A percentile compares a stretch with the other conserved stretches of the same genome.
Evolutionary conservation across 2,797 vertebrate genomes (phyloP).

Genomic region (Threskiornis aethiopicus): DNA sequence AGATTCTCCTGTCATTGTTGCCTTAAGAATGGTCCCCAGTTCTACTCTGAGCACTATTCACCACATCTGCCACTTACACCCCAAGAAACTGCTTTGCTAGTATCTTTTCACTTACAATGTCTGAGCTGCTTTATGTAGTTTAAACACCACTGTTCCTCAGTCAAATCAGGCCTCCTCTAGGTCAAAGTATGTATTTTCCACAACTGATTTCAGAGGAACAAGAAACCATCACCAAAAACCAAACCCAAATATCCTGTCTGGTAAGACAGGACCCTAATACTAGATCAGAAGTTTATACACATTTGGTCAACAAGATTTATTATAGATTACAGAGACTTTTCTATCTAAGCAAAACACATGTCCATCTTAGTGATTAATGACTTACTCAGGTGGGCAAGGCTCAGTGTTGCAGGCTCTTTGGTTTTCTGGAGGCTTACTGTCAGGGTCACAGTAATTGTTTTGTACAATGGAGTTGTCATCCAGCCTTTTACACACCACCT

Average conservation of each 20-base stretch:
- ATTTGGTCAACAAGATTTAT: background rate
- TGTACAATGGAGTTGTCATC: constrained; percentile 95
- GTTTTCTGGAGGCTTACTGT: constrained; percentile 93
- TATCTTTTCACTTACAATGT: background rate
- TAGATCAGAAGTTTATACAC: background rate
- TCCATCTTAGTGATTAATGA: constrained; percentile 35
- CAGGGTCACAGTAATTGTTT: constrained; percentile 95
- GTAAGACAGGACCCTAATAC: background rate
- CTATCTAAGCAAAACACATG: background rate
- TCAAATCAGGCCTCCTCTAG: background rate
- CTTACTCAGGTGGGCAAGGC: constrained; percentile 96
- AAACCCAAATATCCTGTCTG: background rate
- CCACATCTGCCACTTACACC: background rate
- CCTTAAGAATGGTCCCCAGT: background rate
- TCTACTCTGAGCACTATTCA: background rate
- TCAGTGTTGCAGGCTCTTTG: constrained; percentile 94
- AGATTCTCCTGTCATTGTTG: background rate
- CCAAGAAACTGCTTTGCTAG: background rate
- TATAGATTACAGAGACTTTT: background rate
- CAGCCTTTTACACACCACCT: constrained; percentile 92
- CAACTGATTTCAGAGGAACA: background rate
- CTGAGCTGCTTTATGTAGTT: background rate
- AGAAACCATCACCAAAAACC: background rate
- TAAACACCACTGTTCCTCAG: background rate
- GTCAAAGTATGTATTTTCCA: background rate